Evolutionary conservation across 2,797 vertebrate species (phyloP).

Genomic region (Spinus olivaceus): DNA sequence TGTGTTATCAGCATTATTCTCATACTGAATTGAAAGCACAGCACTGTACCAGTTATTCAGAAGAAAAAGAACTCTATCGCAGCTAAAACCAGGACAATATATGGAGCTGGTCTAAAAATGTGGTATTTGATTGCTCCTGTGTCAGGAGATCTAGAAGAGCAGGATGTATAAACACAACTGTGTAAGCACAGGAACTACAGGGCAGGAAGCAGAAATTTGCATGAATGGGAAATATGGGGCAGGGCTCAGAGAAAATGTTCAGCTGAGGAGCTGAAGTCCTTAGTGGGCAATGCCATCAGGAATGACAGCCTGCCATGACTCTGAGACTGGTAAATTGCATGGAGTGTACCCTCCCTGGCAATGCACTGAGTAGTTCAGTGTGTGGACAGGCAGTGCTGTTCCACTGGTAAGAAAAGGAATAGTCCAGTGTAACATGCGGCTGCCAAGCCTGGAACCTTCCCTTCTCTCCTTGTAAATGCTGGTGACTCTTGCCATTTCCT

Average conservation of each 20-base stretch:
- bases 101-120: neutral
- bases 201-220: neutral
- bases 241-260: neutral
- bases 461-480: neutral
- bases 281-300: neutral
- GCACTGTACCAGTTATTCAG: neutral
- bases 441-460: neutral
- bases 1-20: neutral
- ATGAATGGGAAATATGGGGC: neutral
- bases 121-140: neutral
- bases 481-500: neutral
- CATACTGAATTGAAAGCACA: neutral
- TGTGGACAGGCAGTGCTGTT: neutral
- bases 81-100: neutral
- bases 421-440: neutral
- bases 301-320: neutral
- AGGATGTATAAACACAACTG: neutral
- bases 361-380: neutral
- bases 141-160: neutral
- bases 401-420: neutral
- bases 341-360: neutral
- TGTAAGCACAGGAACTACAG: neutral
- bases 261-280: neutral
- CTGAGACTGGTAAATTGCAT: neutral
- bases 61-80: neutral